Conservation (phyloP, 1,140 invertebrate genomes). For the Sarcophaga bullata region DNA sequence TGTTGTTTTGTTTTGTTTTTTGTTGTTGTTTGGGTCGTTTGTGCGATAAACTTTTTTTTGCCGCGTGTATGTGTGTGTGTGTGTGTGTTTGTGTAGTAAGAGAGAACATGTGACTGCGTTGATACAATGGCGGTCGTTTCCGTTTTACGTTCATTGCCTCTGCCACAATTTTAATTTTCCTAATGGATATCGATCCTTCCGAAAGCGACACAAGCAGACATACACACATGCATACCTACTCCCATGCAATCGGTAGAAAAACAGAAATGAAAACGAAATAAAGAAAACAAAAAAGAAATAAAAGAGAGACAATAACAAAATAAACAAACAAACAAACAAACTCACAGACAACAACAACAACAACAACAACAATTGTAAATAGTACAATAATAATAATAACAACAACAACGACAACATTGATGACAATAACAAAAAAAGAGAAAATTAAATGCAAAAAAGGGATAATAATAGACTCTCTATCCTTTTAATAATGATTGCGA, state of each 20-base stretch:
- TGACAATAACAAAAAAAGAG: neutral
- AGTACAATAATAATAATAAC: constrained; percentile 27
- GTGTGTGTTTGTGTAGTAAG: neutral
- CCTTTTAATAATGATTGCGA: constrained; percentile 64
- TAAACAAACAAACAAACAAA: constrained; percentile 49
- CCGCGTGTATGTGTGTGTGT: constrained; percentile 16
- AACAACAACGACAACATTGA: constrained; percentile 27
- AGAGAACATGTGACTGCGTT: neutral
- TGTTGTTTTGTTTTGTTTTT: constrained; percentile 10
- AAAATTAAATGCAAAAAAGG: constrained; percentile 51
- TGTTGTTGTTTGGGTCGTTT: neutral
- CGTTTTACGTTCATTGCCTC: constrained; percentile 66
- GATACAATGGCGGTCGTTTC: constrained; percentile 50
- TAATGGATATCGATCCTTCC: constrained; percentile 65
- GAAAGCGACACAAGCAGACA: constrained; percentile 1
- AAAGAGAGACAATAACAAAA: constrained; percentile 48
- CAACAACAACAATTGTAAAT: constrained; percentile 41
- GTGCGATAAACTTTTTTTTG: neutral
- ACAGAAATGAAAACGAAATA: constrained; percentile 30
- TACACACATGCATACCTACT: neutral
- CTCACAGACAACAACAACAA: too few species aligned
- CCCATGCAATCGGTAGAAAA: neutral
- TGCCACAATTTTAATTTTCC: constrained; percentile 66
- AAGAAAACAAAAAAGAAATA: constrained; percentile 16
- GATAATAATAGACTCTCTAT: constrained; percentile 64